Evolutionary conservation across 2,888 invertebrate species (phyloP), one percentile per base, ranked within the genome.

Genomic region (Caradrina kadenii): DNA sequence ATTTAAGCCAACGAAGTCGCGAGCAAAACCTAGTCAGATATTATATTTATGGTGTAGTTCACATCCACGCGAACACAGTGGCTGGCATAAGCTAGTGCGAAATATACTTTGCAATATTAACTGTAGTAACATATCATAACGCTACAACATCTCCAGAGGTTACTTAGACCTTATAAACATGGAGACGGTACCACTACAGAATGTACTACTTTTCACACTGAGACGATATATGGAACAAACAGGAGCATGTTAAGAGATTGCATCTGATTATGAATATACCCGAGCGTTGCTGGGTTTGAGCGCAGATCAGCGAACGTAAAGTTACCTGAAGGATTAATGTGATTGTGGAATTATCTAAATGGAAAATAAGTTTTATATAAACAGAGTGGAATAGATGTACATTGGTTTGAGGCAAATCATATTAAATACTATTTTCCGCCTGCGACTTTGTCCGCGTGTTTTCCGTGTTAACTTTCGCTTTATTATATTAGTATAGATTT

Each of bases 81-180:
- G 13, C 39, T 2, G 11, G 39, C 39, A 39, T 1, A 39, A 39
- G 39, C 2, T 13, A 39, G 39, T 39, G 5, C 45, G 17, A 45
- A 45, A 45, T 45, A 45, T 45, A 4, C 45, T 45, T 50, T 26
- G 1, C 2, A 52, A 17, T 26, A 10, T 42, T 19, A 52, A 42
- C 26, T 31, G 0, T 1, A 52, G 2, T 13, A 65, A 13, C 5
- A 26, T 26, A 49, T 15, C 2, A 65, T 49, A 17, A 5, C 22
- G 21, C 2, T 45, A 17, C 31, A 7, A 26, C 15, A 0, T 17
- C 19, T 19, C 31, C 10, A 55, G 31, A 22, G 66, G 48, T 39
- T 49, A 65, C 69, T 21, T 54, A 17, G 66, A 66, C 31, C 31
- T 65, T 74, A 70, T 74, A 65, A 65, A 70, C 22, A 70, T 31